Base-by-base conservation (phyloP, 2,888 invertebrate genomes). In the Frankliniella intonsa region DNA sequence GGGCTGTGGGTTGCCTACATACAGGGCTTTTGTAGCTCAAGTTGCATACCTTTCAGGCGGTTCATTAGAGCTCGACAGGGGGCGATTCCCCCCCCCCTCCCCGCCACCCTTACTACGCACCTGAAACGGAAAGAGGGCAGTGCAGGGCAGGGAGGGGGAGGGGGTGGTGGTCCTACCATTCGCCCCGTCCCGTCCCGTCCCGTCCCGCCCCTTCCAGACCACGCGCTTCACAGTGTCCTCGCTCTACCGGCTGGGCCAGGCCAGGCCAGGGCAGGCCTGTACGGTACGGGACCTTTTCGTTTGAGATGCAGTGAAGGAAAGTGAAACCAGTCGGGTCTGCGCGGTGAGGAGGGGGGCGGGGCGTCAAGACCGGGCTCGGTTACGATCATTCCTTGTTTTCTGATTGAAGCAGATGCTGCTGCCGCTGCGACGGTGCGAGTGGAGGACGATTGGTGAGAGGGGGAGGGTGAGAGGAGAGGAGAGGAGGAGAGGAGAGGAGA, bases 251-350 rank as follows among this genome's bases (percentile, higher is more conserved):
- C 38, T 38, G 38, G 38, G 38, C 38, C 38, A 38, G 38, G 38
- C 38, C 38, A n/a, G n/a, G n/a, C n/a, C n/a, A n/a, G 38, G 38
- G 3, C 38, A 38, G 38, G 38, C 38, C 55, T 55, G 55, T 2
- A 12, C 55, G 55, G 55, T 55, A 22, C 69, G 69, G 69, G 69
- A 69, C 69, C 69, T 69, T 69, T 69, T 22, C n/a, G 22, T 69
- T 69, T 69, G 69, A 69, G 69, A 69, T 69, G 69, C 69, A 22
- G 69, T 22, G 22, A 69, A 69, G 69, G 69, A 69, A 69, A 69
- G 69, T 69, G 69, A 69, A 69, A 69, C 69, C 69, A 69, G 69
- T 69, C 22, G 69, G 11, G 69, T 69, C 69, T 19, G 14, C 69
- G 69, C 69, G 22, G 69, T 11, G 69, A 0, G 69, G 69, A 8